Evolutionary conservation across 2,797 vertebrate genomes (phyloP).

Genomic region (Nyctalus aviator): DNA sequence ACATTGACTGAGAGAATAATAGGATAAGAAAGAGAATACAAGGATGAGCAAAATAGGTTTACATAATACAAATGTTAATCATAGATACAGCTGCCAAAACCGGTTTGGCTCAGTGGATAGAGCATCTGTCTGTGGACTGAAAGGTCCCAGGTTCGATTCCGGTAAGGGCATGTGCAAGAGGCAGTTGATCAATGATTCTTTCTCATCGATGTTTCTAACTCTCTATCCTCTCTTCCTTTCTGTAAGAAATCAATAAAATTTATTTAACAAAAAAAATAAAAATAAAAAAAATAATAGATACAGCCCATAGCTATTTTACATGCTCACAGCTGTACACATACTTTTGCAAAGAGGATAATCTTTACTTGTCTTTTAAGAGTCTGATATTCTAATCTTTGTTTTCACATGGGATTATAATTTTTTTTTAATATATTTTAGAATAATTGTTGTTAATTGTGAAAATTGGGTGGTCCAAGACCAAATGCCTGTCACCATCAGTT

Average conservation of each 20-base stretch:
- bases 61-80: not conserved
- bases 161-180: too few relatives aligned
- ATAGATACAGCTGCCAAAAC: not conserved
- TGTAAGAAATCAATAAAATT: too few relatives aligned
- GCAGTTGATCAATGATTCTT: too few relatives aligned
- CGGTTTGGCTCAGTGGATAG: too few relatives aligned
- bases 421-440: not conserved
- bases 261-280: too few relatives aligned
- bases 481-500: not conserved
- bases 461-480: not conserved
- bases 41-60: not conserved
- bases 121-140: too few relatives aligned
- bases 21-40: not conserved
- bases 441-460: constrained; percentile 45
- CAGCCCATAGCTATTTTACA: not conserved
- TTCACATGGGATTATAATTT: constrained; percentile 1
- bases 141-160: too few relatives aligned
- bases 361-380: not conserved
- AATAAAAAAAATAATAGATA: not conserved
- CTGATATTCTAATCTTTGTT: constrained; percentile 9
- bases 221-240: too few relatives aligned
- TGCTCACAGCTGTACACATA: not conserved
- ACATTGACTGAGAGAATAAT: not conserved
- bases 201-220: too few relatives aligned
- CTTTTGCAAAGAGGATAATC: constrained; percentile 18